Conservation (phyloP, 1,140 invertebrate genomes). For the Bombus consobrinus region DNA sequence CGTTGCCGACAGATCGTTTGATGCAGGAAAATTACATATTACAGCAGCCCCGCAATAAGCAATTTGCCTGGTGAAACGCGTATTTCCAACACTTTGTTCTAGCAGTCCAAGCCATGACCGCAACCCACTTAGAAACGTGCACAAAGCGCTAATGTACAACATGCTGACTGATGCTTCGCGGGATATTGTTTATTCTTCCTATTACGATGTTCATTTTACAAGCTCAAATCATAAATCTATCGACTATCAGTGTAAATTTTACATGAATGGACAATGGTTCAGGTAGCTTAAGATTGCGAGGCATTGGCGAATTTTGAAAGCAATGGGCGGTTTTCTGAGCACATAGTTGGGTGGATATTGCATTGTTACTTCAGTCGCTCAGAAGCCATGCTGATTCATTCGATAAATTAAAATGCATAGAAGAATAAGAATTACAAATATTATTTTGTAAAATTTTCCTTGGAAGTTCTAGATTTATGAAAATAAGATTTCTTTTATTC, state of each 20-base stretch:
- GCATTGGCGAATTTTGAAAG: too few relatives aligned
- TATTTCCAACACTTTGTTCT: slow-evolving; percentile 38
- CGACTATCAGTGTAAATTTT: not conserved
- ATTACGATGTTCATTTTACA: not conserved
- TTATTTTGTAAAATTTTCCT: not conserved
- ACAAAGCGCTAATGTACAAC: slow-evolving; percentile 30
- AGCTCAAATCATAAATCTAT: not conserved
- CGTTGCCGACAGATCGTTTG: slow-evolving; percentile 35
- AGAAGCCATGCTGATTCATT: too few relatives aligned
- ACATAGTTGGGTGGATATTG: too few relatives aligned
- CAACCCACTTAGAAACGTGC: slow-evolving; percentile 31
- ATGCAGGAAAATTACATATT: slow-evolving; percentile 46
- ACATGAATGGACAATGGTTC: not conserved
- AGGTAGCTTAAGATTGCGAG: not conserved
- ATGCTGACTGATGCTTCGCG: not conserved
- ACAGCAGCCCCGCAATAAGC: slow-evolving; percentile 38
- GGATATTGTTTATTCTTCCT: not conserved
- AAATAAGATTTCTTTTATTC: not conserved
- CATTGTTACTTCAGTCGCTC: too few relatives aligned
- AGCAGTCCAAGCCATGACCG: not conserved
- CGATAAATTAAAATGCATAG: not conserved
- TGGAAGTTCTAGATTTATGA: not conserved
- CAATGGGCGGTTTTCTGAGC: too few relatives aligned
- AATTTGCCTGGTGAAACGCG: slow-evolving; percentile 32
- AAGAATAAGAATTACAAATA: not conserved